These are phyloP conservation scores for Sebastes kiyomatsui DNA, from an alignment of 2,797 vertebrate genomes.

Conservation along the genomic window DNA sequence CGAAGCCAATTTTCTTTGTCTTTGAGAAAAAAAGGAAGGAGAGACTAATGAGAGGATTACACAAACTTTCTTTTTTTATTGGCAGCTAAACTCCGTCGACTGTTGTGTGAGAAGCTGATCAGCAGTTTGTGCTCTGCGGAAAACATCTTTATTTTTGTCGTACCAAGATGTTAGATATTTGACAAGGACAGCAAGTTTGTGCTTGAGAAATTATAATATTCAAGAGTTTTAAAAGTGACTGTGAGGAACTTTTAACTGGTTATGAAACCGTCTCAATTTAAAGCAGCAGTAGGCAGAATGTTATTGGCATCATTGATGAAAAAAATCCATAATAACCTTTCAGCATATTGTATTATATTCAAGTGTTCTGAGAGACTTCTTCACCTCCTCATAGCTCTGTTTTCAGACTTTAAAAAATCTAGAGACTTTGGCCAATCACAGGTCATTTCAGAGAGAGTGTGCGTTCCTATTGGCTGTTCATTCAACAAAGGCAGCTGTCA, in stretches of 20 bases:
- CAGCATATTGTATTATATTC: too few relatives aligned
- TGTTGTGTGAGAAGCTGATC: conserved; percentile 23
- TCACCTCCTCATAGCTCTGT: too few relatives aligned
- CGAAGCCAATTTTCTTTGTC: conserved; percentile 48
- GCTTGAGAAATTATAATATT: conserved; percentile 17
- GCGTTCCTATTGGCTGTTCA: too few relatives aligned
- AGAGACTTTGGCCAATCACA: too few relatives aligned
- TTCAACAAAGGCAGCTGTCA: too few relatives aligned
- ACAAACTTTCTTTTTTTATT: conserved; percentile 13
- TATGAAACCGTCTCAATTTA: background rate
- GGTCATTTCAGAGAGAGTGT: too few relatives aligned
- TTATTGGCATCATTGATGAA: too few relatives aligned
- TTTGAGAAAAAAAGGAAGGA: conserved; percentile 41
- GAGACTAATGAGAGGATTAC: conserved; percentile 44
- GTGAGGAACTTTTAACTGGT: background rate
- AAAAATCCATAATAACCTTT: too few relatives aligned
- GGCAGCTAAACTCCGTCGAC: background rate
- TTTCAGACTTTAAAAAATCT: too few relatives aligned
- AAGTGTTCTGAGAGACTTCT: too few relatives aligned
- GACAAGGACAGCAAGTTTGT: conserved; percentile 29
- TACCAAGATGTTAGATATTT: conserved; percentile 17
- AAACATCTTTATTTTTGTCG: conserved; percentile 1
- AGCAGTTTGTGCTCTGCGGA: background rate
- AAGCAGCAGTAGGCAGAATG: too few relatives aligned
- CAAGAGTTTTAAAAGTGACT: background rate